These are phyloP conservation scores for Fulica atra DNA, from an alignment of 2,113 vertebrate genomes.

Conservation along the genomic window DNA sequence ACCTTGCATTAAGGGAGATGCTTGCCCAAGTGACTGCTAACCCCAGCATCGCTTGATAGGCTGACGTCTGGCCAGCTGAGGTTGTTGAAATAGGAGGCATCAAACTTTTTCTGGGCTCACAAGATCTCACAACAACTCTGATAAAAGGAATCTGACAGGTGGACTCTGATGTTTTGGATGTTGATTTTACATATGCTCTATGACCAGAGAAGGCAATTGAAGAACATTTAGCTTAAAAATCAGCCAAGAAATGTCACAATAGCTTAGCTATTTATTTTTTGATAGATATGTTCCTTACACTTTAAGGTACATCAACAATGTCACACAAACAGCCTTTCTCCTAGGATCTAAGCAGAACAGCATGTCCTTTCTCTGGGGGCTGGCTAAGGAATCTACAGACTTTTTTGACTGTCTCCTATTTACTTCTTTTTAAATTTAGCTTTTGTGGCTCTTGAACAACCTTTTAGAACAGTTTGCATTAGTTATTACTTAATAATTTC, in stretches of 20 bases:
- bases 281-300: background rate
- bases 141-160: background rate
- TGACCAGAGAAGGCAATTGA: background rate
- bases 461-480: background rate
- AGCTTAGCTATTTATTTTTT: background rate
- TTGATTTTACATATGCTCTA: background rate
- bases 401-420: background rate
- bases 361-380: background rate
- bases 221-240: background rate
- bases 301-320: background rate
- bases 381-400: background rate
- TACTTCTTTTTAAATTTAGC: background rate
- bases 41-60: background rate
- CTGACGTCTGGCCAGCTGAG: background rate
- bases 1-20: background rate
- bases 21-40: background rate
- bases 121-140: background rate
- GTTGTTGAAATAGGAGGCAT: background rate
- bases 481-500: background rate
- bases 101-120: background rate
- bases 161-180: background rate
- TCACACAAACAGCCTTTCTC: background rate
- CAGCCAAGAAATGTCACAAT: background rate
- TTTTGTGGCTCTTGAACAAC: background rate
- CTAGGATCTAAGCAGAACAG: background rate